Evolutionary conservation across 2,888 invertebrate genomes (phyloP).

Genomic region (Conchocele bisecta): DNA sequence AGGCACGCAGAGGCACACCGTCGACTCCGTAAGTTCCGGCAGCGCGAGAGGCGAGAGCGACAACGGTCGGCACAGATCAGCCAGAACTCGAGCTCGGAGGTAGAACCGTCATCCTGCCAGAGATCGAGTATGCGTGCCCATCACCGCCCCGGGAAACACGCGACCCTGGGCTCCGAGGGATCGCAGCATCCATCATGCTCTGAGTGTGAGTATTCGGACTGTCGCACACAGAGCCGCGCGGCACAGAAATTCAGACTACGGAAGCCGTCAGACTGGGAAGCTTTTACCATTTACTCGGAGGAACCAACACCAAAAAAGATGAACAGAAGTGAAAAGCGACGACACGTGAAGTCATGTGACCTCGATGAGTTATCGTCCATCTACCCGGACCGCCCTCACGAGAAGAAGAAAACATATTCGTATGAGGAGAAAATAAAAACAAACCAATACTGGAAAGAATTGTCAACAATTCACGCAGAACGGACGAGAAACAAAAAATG

Average conservation of each 20-base stretch:
- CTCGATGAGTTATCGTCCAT: constrained; percentile 45
- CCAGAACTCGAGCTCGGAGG: constrained; percentile 48
- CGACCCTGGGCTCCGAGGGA: constrained; percentile 6
- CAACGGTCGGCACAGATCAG: constrained; percentile 44
- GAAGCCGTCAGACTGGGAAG: constrained; percentile 52
- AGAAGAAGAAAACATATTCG: constrained; percentile 56
- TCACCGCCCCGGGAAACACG: neutral
- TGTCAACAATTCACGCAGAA: constrained; percentile 40
- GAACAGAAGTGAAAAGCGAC: constrained; percentile 39
- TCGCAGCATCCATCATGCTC: constrained; percentile 37
- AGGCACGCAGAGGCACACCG: constrained; percentile 32
- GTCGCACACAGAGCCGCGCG: constrained; percentile 25
- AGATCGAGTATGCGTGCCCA: constrained; percentile 1
- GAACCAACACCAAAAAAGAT: constrained; percentile 39
- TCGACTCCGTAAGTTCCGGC: constrained; percentile 31
- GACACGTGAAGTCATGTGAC: constrained; percentile 49
- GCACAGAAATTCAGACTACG: constrained; percentile 45
- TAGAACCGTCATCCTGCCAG: constrained; percentile 24
- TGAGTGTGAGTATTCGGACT: constrained; percentile 50
- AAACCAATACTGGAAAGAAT: constrained; percentile 52
- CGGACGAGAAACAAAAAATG: constrained; percentile 47
- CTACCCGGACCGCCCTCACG: constrained; percentile 6
- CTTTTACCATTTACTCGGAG: constrained; percentile 54
- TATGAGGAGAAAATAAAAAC: constrained; percentile 55
- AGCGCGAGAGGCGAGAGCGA: constrained; percentile 20